Evolutionary conservation across 2,888 invertebrate species (phyloP).

Genomic region (Callosobruchus maculatus): DNA sequence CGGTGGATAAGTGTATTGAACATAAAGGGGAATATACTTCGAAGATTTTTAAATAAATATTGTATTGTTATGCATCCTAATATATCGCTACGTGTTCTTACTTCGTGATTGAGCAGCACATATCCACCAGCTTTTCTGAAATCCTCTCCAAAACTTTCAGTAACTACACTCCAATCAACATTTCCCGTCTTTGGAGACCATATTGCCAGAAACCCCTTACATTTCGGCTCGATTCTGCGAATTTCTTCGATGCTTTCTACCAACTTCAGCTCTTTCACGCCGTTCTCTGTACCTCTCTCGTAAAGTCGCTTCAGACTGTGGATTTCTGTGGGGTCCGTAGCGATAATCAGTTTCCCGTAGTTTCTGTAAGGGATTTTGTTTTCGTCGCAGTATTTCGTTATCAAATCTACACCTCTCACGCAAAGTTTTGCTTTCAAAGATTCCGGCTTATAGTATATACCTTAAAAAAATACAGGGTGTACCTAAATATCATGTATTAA

Average conservation of each 20-base stretch:
- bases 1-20: too few species aligned
- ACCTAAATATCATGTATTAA: too few species aligned
- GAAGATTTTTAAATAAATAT: not conserved
- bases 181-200: constrained; percentile 81
- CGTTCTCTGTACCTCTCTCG: constrained; percentile 57
- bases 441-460: constrained; percentile 84
- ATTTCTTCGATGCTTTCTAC: constrained; percentile 47
- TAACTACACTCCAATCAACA: constrained; percentile 82
- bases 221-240: constrained; percentile 23
- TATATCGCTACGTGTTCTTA: constrained; percentile 36
- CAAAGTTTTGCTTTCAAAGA: constrained; percentile 82
- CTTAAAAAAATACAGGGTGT: too few species aligned
- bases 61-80: constrained; percentile 12
- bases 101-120: constrained; percentile 70
- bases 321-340: constrained; percentile 66
- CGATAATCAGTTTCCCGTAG: constrained; percentile 89
- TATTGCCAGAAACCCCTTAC: constrained; percentile 64
- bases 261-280: constrained; percentile 48
- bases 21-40: too few species aligned
- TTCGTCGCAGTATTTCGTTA: constrained; percentile 79
- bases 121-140: constrained; percentile 72
- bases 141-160: constrained; percentile 72
- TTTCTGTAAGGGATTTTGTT: constrained; percentile 82
- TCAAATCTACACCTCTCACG: constrained; percentile 74
- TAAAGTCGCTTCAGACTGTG: constrained; percentile 63